A percentile compares a stretch with the other conserved stretches of the same genome.
Evolutionary conservation across 1,140 invertebrate genomes (phyloP).

Genomic region (Zaprionus africanus): DNA sequence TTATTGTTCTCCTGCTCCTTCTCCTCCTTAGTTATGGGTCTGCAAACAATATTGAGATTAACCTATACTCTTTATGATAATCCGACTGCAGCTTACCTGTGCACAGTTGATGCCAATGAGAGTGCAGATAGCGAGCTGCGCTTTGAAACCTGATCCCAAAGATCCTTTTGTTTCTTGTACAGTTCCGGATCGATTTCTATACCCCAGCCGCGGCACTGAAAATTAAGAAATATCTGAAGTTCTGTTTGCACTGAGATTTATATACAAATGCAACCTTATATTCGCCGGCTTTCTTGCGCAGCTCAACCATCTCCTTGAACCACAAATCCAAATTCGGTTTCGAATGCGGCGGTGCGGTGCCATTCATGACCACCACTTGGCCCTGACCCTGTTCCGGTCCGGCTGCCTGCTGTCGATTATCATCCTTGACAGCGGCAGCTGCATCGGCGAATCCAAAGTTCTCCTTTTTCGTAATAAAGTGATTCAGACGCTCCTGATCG

Average conservation of each 20-base stretch:
- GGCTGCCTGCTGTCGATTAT: conserved; percentile 58
- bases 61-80: neutral
- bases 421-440: conserved; percentile 60
- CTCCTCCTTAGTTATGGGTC: conserved; percentile 93
- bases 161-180: conserved; percentile 92
- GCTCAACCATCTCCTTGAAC: conserved; percentile 93
- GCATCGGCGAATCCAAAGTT: conserved; percentile 80
- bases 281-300: conserved; percentile 95
- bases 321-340: conserved; percentile 87
- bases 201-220: conserved; percentile 94
- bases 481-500: conserved; percentile 88
- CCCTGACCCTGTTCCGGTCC: conserved; percentile 34
- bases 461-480: conserved; percentile 81
- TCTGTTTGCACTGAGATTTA: too few species aligned
- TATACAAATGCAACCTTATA: conserved; percentile 89
- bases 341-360: conserved; percentile 74
- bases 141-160: conserved; percentile 95
- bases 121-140: conserved; percentile 94
- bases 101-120: conserved; percentile 93
- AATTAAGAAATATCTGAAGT: conserved; percentile 41
- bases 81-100: conserved; percentile 86
- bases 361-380: conserved; percentile 72
- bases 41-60: conserved; percentile 64
- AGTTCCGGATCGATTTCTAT: conserved; percentile 92
- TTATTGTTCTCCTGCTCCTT: conserved; percentile 94